phyloP scores from a whole-genome alignment of 2,797 vertebrate genomes.

The Platalea minor region DNA sequence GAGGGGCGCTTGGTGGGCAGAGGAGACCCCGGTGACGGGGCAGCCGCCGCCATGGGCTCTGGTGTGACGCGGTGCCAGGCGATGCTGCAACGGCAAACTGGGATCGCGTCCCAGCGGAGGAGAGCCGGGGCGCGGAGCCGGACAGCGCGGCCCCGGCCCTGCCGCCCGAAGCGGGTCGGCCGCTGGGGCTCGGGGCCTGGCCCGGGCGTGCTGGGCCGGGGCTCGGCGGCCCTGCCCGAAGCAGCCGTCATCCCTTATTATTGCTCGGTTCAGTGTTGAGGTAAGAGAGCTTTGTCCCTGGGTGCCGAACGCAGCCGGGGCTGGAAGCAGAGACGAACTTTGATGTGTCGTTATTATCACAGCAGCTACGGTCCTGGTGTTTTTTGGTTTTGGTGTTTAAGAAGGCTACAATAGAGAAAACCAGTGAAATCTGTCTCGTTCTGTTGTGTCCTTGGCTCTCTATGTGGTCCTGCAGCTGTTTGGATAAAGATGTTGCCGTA shows the following conservation, averaged over 20 bases:
- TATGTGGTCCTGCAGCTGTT: fast-evolving
- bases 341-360: fast-evolving
- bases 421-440: not conserved
- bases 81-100: not conserved
- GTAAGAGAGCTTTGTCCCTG: not conserved
- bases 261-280: not conserved
- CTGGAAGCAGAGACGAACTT: not conserved
- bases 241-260: too few species aligned
- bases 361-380: not conserved
- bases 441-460: not conserved
- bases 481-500: fast-evolving
- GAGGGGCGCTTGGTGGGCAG: not conserved
- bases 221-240: fast-evolving
- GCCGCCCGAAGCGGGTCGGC: not conserved
- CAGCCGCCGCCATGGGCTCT: fast-evolving
- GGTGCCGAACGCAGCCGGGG: fast-evolving
- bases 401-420: not conserved
- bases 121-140: fast-evolving
- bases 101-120: not conserved
- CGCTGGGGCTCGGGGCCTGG: fast-evolving
- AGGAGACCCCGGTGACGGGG: not conserved
- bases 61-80: not conserved
- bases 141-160: too few species aligned
- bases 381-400: not conserved
- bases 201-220: fast-evolving